Evolutionary conservation across 2,888 invertebrate genomes (phyloP), one percentile per base, ranked within the genome.

Genomic region (Caenorhabditis sp.): DNA sequence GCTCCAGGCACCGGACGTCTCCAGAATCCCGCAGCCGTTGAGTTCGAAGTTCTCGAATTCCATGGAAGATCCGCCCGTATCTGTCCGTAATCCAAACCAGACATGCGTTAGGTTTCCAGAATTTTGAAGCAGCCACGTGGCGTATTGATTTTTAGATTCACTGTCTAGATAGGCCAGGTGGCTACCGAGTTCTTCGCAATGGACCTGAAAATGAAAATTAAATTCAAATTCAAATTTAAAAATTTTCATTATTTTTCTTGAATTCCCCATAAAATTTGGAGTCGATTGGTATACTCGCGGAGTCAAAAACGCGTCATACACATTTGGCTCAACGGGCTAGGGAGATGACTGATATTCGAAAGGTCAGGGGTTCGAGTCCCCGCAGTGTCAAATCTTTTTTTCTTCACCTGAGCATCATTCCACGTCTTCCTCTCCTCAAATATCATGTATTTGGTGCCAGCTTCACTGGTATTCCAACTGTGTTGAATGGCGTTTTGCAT

Each of bases 401-500:
- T n/a, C n/a, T n/a, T n/a, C 55, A 69, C 70, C 69, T 78, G 78
- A n/a, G 79, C 79, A 61, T 79, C 79, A 47, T 79, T 53, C 79
- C 79, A 79, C 1, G 15, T 71, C 26, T 61, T 70, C 5, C n/a
- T 44, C 53, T 79, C 71, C 28, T 79, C 71, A 8, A 71, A 79
- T 11, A 79, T 9, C 24, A 65, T 71, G 37, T 79, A 79, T 26
- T 68, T 70, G 0, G 70, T 71, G 24, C 79, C 79, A 15, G 70
- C 70, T 55, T 79, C 79, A 51, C 70, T 71, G 0, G 68, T 61
- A 71, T 79, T 71, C 79, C 79, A 79, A 2, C 60, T 20, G 6
- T 55, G 65, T 71, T 79, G 79, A 9, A 67, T 20, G 18, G 6
- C 28, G 0, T 32, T 3, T 24, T 72, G 64, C 47, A 72, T 53